Base-by-base conservation (phyloP, 2,888 invertebrate genomes). In the Dryobota labecula region DNA sequence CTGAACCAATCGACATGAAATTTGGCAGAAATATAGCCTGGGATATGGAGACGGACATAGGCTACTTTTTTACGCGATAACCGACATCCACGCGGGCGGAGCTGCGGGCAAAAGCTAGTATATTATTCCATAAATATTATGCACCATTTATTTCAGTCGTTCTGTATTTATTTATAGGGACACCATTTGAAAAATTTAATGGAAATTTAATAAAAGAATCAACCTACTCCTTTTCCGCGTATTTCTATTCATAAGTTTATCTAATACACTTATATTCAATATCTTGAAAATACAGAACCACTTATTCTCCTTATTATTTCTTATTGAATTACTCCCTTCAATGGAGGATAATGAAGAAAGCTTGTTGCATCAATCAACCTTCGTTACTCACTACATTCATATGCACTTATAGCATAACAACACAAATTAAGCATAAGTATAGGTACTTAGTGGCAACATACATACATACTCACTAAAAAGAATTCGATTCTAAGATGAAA, bases 281-380 rank as follows among this genome's bases (percentile, higher is more conserved):
- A 13, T 76, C 47, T 67, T 57, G 36, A 36, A 68, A 36, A 43
- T 43, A 56, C 27, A 27, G n/a, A n/a, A 41, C 18, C 11, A 36
- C 56, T 57, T 49, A n/a, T 36, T 43, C 24, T 49, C 20, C 6
- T 13, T 30, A 20, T 54, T 49, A 27, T 68, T 30, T 0, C 15
- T 49, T 49, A 69, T 43, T 13, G 9, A 45, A 51, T 77, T 49
- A 36, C 43, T 36, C 11, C 6, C 8, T 51, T 73, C 36, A 77
- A 24, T 57, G 8, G 20, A 9, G n/a, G 6, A 8, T 75, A 78
- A 75, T 75, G 45, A 75, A 27, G 49, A n/a, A 33, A 45, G 13
- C 56, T 27, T 51, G 45, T 47, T 62, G 61, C 57, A 57, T 38
- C 56, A 57, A 71, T 71, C 78, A 57, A 24, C n/a, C 27, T 15